phyloP scores from a whole-genome alignment of 2,888 invertebrate species.

The Eupithecia subumbrata region DNA sequence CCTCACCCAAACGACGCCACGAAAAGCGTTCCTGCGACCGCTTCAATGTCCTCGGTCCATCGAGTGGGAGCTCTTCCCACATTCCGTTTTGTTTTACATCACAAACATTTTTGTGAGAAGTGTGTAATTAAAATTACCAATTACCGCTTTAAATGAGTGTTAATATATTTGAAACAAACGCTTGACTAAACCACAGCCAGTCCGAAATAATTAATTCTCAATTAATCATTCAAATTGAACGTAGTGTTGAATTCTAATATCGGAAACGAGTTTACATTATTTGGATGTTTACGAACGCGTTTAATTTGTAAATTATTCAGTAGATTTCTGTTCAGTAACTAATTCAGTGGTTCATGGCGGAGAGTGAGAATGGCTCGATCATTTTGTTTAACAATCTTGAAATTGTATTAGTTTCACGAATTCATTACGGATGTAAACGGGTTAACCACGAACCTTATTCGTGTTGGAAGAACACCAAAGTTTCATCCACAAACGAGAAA shows the following conservation, averaged over 20 bases:
- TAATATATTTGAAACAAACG: not conserved
- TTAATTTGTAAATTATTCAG: slow-evolving; percentile 26
- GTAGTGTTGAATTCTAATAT: slow-evolving; percentile 15
- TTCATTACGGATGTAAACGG: too few species aligned
- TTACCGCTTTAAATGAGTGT: not conserved
- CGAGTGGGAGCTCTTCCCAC: too few species aligned
- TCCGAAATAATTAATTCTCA: slow-evolving; percentile 3
- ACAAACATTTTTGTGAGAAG: not conserved
- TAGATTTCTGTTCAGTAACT: slow-evolving; percentile 16
- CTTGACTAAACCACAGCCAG: not conserved
- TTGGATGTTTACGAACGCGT: slow-evolving; percentile 18
- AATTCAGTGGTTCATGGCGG: slow-evolving; percentile 12
- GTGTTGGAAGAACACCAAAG: too few species aligned
- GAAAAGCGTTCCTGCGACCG: too few species aligned
- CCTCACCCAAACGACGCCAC: too few species aligned
- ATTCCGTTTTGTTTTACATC: not conserved
- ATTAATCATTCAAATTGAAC: slow-evolving; percentile 16
- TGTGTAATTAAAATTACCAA: not conserved
- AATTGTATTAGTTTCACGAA: too few species aligned
- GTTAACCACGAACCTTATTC: too few species aligned
- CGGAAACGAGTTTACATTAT: slow-evolving; percentile 12
- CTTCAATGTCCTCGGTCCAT: too few species aligned
- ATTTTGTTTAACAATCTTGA: too few species aligned
- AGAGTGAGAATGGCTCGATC: not conserved
- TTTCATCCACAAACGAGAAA: too few species aligned